Evolutionary conservation across 2,888 invertebrate species (phyloP), one percentile per base, ranked within the genome.

Genomic region (Buathra laborator): DNA sequence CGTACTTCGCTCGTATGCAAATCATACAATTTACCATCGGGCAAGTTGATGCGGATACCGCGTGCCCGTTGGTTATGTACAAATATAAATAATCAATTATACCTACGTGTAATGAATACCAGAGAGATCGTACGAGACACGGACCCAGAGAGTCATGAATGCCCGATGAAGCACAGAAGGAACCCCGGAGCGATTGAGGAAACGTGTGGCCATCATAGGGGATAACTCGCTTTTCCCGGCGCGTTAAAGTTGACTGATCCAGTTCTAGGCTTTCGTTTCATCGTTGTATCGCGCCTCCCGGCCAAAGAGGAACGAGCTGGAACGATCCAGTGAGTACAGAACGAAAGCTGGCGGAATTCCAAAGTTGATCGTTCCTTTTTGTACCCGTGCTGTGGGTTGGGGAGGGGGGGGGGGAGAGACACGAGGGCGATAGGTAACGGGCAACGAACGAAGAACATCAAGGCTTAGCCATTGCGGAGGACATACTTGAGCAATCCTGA

Each of bases 71-170:
- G 79, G 82, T 79, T 82, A 85, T 82, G 70, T 82, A 74, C 85
- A 85, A 85, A 76, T 82, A 85, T 85, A 82, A 85, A 85, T 85
- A 85, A 85, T 85, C 85, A 85, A 85, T 85, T 85, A 85, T 71
- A 79, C 66, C 59, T 59, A 71, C 79, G 75, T 82, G 46, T 79
- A 82, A 80, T 81, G 76, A 77, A 80, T 84, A 79, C 79, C 51
- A 56, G 64, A 24, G 51, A 71, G 59, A 67, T 56, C 29, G 32
- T 48, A 37, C n/a, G 51, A 81, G 44, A 51, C 43, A 74, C 62
- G 37, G 24, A 51, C 77, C 68, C 64, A 53, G 53, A 24, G 66
- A 75, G 75, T 24, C 66, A 70, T 43, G 79, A 79, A 82, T 70
- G 70, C 24, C 64, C 24, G 44, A 71, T 68, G 19, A 29, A 19